These are phyloP conservation scores for Mus spicilegus DNA, from an alignment of 2,113 vertebrate species.

Conservation along the genomic window DNA sequence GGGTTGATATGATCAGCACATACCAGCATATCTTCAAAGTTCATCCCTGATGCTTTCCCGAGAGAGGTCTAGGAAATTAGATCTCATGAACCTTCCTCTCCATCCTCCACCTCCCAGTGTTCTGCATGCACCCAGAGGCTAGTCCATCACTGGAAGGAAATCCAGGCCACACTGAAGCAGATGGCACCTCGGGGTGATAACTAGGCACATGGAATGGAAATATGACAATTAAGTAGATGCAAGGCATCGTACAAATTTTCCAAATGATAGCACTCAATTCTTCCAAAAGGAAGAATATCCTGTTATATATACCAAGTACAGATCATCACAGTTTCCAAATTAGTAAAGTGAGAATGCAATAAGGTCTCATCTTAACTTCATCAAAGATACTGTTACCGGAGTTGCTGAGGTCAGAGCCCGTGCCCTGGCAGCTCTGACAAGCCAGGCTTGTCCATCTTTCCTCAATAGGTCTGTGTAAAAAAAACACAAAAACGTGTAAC, in stretches of 20 bases:
- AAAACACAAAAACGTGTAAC: not conserved
- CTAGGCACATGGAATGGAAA: not conserved
- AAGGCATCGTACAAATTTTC: not conserved
- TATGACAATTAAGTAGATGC: not conserved
- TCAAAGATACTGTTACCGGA: not conserved
- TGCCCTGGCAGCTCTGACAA: not conserved
- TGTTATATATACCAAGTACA: not conserved
- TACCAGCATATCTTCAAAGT: not conserved
- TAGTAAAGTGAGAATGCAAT: not conserved
- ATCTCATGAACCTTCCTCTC: not conserved
- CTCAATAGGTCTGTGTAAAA: not conserved
- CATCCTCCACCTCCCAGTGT: no score
- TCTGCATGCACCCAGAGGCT: not conserved
- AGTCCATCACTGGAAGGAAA: not conserved
- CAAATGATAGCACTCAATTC: not conserved
- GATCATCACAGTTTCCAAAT: conserved; percentile 42
- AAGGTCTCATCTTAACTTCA: conserved; percentile 1
- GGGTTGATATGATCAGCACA: not conserved
- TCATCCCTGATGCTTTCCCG: not conserved
- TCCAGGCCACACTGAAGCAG: rapidly evolving
- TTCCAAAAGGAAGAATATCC: not conserved
- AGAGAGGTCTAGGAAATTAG: not conserved
- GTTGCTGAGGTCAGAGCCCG: not conserved
- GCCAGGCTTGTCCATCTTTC: not conserved
- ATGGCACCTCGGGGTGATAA: not conserved